phyloP scores from a whole-genome alignment of 2,888 invertebrate species.

The Galeopsomyia nigrocyanea region DNA sequence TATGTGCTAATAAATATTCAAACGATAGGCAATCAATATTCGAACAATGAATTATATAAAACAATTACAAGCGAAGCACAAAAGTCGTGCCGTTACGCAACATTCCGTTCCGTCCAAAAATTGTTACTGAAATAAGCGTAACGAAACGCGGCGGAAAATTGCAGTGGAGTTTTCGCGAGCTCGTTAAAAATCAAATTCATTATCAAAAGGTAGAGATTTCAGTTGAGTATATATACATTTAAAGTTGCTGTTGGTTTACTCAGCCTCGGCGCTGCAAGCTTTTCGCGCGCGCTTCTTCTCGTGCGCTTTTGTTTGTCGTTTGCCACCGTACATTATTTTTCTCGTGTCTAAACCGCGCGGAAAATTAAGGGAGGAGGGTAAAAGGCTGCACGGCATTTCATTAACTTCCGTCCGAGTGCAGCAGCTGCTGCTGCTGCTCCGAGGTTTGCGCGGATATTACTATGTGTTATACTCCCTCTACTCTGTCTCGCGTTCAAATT shows the following conservation, averaged over 20 bases:
- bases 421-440: constrained; percentile 7
- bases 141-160: too few species aligned
- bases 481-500: constrained; percentile 24
- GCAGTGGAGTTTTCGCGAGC: background rate
- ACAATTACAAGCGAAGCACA: too few species aligned
- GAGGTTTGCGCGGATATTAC: constrained; percentile 31
- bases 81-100: too few species aligned
- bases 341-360: constrained; percentile 16
- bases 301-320: background rate
- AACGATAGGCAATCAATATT: too few species aligned
- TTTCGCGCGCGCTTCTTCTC: background rate
- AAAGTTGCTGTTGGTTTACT: too few species aligned
- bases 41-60: too few species aligned
- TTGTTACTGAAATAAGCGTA: too few species aligned
- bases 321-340: constrained; percentile 27
- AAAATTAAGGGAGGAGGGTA: constrained; percentile 23
- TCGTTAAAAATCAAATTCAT: too few species aligned
- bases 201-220: background rate
- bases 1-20: too few species aligned
- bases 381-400: constrained; percentile 30
- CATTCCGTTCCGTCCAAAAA: too few species aligned
- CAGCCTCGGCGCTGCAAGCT: background rate
- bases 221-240: background rate
- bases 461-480: constrained; percentile 9
- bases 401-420: constrained; percentile 35